A percentile compares a stretch with the other conserved stretches of the same genome.
phyloP scores from a whole-genome alignment of 1,140 invertebrate genomes.

The Glossosoma conforme region DNA sequence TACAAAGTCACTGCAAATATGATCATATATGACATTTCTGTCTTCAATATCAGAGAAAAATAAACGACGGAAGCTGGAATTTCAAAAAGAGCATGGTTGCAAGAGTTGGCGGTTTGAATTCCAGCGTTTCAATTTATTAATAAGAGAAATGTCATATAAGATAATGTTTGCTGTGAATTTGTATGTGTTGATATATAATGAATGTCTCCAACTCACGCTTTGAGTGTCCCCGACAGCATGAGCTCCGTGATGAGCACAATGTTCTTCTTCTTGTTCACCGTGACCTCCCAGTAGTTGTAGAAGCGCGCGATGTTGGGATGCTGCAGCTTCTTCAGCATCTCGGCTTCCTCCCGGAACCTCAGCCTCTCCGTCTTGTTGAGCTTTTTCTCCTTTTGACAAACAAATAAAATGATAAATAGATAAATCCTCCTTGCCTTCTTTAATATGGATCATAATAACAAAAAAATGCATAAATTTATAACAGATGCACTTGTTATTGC shows the following conservation, averaged over 20 bases:
- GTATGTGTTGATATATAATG: background rate
- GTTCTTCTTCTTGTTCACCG: conserved; percentile 87
- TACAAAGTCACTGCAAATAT: no score
- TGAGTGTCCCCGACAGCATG: conserved; percentile 98
- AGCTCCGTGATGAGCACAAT: conserved; percentile 99
- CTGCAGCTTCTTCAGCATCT: conserved; percentile 98
- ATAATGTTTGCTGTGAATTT: background rate
- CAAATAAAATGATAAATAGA: background rate
- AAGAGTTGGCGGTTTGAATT: no score
- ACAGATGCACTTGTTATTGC: no score
- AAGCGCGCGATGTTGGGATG: conserved; percentile 99
- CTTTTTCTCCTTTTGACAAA: conserved; percentile 71
- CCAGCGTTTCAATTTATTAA: no score
- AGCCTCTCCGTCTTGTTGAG: conserved; percentile 87
- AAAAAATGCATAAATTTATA: no score
- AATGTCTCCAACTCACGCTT: conserved; percentile 74
- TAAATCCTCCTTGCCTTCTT: background rate
- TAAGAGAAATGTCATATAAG: conserved; percentile 23
- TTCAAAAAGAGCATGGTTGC: no score
- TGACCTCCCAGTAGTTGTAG: conserved; percentile 99
- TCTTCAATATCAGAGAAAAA: no score
- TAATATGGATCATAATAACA: no score
- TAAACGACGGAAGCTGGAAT: no score
- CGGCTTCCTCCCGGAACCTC: conserved; percentile 96
- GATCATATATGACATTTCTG: no score